Evolutionary conservation across 2,113 vertebrate genomes (phyloP).

Genomic region (Danionella cerebrum): DNA sequence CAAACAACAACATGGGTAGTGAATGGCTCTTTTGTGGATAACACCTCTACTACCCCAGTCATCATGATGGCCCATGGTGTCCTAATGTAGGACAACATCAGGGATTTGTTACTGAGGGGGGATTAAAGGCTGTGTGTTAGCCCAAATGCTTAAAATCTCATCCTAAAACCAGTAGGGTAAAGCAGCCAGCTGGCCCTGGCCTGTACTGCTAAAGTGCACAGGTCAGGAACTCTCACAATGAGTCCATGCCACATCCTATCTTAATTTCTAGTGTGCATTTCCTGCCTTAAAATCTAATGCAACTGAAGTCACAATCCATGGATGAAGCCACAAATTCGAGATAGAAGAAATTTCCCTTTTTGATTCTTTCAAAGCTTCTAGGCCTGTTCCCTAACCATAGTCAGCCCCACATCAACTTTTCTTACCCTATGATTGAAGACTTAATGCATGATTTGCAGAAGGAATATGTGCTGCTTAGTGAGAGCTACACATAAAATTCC

Average conservation of each 20-base stretch:
- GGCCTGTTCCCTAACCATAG: too few relatives aligned
- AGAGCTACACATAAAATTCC: too few relatives aligned
- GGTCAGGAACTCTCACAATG: conserved; percentile 6
- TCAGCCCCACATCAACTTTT: too few relatives aligned
- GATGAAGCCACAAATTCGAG: too few relatives aligned
- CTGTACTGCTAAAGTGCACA: conserved; percentile 13
- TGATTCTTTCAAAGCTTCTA: too few relatives aligned
- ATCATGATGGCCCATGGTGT: conserved; percentile 51
- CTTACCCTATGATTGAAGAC: too few relatives aligned
- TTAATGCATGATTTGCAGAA: too few relatives aligned
- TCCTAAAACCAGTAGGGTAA: conserved; percentile 39
- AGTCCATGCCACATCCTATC: conserved; percentile 11
- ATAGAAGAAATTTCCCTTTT: too few relatives aligned
- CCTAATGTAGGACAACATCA: conserved; percentile 64
- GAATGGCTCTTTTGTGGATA: neutral
- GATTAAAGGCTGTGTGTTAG: conserved; percentile 15
- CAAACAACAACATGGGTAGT: neutral
- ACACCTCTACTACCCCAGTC: conserved; percentile 36
- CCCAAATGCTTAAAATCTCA: conserved; percentile 26
- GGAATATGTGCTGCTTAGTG: too few relatives aligned
- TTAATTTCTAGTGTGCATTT: too few relatives aligned
- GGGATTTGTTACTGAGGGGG: conserved; percentile 52
- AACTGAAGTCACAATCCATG: too few relatives aligned
- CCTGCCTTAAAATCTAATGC: too few relatives aligned
- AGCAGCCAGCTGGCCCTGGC: conserved; percentile 17